Base-by-base conservation (phyloP, 2,888 invertebrate species). In the Idaea straminata region DNA sequence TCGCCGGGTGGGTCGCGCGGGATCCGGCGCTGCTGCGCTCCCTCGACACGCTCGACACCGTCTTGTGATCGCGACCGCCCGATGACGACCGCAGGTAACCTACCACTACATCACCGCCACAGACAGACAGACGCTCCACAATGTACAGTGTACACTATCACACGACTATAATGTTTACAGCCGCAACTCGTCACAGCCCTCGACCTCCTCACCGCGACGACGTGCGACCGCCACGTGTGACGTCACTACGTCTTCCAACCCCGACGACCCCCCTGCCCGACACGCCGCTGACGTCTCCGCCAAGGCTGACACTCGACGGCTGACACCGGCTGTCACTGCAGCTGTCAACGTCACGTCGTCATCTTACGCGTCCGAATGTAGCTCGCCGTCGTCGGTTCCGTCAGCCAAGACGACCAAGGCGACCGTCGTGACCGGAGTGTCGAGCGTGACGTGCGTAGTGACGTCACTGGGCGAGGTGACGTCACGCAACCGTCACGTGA, bases 1-100 rank as follows among this genome's bases (percentile, higher is more conserved):
- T 97, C 79, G 95, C 96, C 61, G 94, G 95, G 73, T 96, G 96
- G 96, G 96, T 96, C 85, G 94, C 95, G 62, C 94, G 96, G 70
- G 96, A 96, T 86, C 96, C 96, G 74, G 94, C 94, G 66, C 94
- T 96, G 67, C 93, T 96, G 66, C 93, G 92, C 83, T 96, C 96
- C 35, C 90, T 96, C 69, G 95, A 95, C 83, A 95, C 96, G 15
- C 91, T 96, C 70, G 96, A 96, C 86, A 96, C 96, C 3, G 95
- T 96, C 73, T 94, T 96, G 95, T 96, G 95, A 96, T 91, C 67
- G 69, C 68, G 16, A 67, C 64, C 66, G 66, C 57, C 57, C 57
- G 57, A 7, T 5, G 2, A 5, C 13, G 5, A 15, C 15, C 15
- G n/a, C 57, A 57, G 57, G 57, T 15, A 57, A 15, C 15, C n/a